phyloP scores from a whole-genome alignment of 2,797 vertebrate species.

The Atherinosoma microstoma region DNA sequence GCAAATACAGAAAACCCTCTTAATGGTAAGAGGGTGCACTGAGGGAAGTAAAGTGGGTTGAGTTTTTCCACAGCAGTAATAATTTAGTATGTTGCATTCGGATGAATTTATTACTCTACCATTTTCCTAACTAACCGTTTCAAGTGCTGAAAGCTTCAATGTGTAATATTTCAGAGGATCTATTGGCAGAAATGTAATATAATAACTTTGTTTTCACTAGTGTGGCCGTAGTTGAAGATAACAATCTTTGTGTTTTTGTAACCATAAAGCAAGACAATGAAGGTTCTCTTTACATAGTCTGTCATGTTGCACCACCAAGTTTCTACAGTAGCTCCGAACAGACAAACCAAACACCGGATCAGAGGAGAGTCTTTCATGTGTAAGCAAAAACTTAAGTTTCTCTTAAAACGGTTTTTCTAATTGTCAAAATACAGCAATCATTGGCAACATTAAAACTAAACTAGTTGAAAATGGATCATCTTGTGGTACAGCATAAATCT shows the following conservation, averaged over 20 bases:
- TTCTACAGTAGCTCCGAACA: neutral
- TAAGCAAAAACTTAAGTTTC: too few relatives aligned
- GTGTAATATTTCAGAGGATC: neutral
- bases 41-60: neutral
- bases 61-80: neutral
- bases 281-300: neutral
- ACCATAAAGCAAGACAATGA: neutral
- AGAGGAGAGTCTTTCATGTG: too few relatives aligned
- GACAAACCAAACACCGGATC: neutral
- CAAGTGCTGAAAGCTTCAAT: neutral
- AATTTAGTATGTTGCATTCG: neutral
- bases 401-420: too few relatives aligned
- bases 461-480: too few relatives aligned
- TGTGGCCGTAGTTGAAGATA: neutral
- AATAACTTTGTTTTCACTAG: neutral
- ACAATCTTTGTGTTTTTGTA: neutral
- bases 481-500: neutral
- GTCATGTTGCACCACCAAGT: neutral
- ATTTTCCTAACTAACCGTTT: neutral
- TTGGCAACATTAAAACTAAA: neutral
- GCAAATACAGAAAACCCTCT: neutral
- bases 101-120: neutral
- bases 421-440: neutral
- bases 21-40: neutral
- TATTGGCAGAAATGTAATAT: neutral